Evolutionary conservation across 2,113 vertebrate genomes (phyloP), one percentile per base, ranked within the genome.

Genomic region (Canis aureus): DNA sequence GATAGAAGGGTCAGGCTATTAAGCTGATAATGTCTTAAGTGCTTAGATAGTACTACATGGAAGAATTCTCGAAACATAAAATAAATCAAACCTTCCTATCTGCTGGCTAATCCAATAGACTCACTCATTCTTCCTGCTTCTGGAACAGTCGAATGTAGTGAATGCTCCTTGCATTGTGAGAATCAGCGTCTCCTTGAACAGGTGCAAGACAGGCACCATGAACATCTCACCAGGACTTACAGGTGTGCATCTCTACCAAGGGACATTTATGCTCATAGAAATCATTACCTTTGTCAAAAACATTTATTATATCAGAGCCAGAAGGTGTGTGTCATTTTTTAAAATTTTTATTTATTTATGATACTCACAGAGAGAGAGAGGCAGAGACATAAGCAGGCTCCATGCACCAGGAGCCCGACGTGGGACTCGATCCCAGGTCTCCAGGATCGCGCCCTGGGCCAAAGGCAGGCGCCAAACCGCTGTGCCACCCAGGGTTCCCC

Each of bases 151-250:
- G 0, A 1, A 4, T 0, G 4, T 11, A 8, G 29, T 3, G 11
- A 25, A 43, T 9, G 16, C 4, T 89, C 16, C 19, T 12, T 11
- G 8, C 20, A 15, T 35, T 4, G 3, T 0, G 0, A 55, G 23
- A 3, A 22, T 6, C 6, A 66, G 49, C 35, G 51, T 17, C 22
- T 43, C 35, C 20, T 22, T 15, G 82, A 25, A 38, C 76, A 73
- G 29, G 38, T 16, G 1, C 38, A 2, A 1, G 16, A 3, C 3
- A 6, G 38, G 6, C 1, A 3, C 11, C 1, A 0, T 23, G 51
- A 27, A n/a, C 27, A 0, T 0, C 43, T 23, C 27, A 4, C 9
- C 11, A 2, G 35, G 2, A 19, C 32, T 5, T 6, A 22, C 1
- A 0, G 27, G 11, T 3, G 32, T 16, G 4, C 0, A 10, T 60